Percentiles rank a stretch among this genome's conserved stretches.
Evolutionary conservation across 2,888 invertebrate genomes (phyloP).

Genomic region (Lymantria monacha): DNA sequence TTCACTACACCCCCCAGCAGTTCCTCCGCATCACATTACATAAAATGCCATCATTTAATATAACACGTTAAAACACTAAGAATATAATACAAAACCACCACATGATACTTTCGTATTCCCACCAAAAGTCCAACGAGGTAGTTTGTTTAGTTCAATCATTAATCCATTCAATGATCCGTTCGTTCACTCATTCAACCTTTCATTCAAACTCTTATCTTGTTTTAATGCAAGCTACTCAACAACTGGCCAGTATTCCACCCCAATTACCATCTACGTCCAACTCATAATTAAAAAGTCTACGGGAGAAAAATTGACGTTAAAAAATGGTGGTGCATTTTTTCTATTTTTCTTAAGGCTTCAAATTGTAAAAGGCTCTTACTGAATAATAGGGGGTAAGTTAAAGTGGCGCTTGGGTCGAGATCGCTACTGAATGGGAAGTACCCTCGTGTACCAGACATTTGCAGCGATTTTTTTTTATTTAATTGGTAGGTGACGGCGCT

Average conservation of each 20-base stretch:
- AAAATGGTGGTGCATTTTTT: slow-evolving; percentile 27
- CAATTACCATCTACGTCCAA: slow-evolving; percentile 11
- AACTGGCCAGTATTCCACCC: not conserved
- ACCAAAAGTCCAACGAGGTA: too few species aligned
- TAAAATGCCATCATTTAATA: too few species aligned
- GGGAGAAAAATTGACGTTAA: slow-evolving; percentile 23
- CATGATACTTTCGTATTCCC: too few species aligned
- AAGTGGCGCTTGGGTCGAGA: slow-evolving; percentile 29
- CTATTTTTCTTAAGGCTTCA: slow-evolving; percentile 40
- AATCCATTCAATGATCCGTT: not conserved
- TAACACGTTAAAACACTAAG: too few species aligned
- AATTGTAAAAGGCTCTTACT: slow-evolving; percentile 34
- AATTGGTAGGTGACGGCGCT: slow-evolving; percentile 33
- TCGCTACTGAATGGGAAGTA: slow-evolving; percentile 30
- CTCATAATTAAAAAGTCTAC: slow-evolving; percentile 26
- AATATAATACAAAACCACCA: too few species aligned
- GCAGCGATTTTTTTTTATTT: slow-evolving; percentile 23
- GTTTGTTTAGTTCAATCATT: too few species aligned
- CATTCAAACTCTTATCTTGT: not conserved
- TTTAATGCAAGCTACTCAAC: not conserved
- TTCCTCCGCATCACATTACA: too few species aligned
- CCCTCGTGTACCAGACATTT: slow-evolving; percentile 32
- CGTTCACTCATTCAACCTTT: not conserved
- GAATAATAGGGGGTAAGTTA: slow-evolving; percentile 33
- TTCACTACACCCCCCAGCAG: too few species aligned